Conservation (phyloP, 1,140 invertebrate genomes). For the Pseudoatta argentina region DNA sequence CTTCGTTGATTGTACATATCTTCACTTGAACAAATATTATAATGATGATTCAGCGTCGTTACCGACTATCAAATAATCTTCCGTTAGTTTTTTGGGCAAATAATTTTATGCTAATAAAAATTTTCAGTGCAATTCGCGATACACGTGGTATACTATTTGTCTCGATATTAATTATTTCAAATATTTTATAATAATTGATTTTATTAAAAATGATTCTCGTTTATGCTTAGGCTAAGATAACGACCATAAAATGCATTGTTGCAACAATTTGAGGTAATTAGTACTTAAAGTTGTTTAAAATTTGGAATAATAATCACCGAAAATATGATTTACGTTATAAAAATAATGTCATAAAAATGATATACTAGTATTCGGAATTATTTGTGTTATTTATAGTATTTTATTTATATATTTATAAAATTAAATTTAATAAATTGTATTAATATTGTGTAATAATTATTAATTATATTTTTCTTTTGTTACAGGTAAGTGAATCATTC, state of each 20-base stretch:
- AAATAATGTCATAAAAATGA: not conserved
- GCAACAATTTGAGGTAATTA: not conserved
- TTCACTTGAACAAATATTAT: slow-evolving; percentile 72
- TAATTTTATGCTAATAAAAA: slow-evolving; percentile 40
- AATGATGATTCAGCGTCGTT: slow-evolving; percentile 69
- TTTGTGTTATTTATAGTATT: not conserved
- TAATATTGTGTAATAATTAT: not conserved
- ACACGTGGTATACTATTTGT: not conserved
- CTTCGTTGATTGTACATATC: slow-evolving; percentile 46
- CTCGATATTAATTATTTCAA: not conserved
- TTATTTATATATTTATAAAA: not conserved
- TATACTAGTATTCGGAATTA: not conserved
- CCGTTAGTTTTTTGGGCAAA: slow-evolving; percentile 44
- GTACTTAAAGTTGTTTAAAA: not conserved
- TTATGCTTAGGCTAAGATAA: not conserved
- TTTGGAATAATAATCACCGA: not conserved
- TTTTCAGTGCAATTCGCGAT: not conserved
- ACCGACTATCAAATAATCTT: slow-evolving; percentile 66
- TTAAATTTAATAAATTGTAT: not conserved
- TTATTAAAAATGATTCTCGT: not conserved
- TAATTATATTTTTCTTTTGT: slow-evolving; percentile 59
- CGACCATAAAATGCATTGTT: not conserved
- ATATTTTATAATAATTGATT: not conserved
- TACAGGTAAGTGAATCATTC: slow-evolving; percentile 70
- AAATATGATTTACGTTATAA: not conserved